A percentile compares a stretch with the other conserved stretches of the same genome.
Conservation (phyloP, 2,888 invertebrate species). For the Epirrhoe tristata region DNA sequence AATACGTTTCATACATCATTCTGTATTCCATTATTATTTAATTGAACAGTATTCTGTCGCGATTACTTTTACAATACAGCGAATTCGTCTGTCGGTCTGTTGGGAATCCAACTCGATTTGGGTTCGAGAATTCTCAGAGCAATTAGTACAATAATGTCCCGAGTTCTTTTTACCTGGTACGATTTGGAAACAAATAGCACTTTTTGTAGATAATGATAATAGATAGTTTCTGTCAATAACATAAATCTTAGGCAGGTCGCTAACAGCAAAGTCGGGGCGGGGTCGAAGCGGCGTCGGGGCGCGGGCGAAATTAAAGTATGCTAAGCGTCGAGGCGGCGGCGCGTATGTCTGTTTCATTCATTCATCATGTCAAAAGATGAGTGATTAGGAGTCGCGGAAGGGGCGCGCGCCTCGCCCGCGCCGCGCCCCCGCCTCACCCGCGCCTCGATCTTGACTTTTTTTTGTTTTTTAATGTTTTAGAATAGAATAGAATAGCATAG, state of each 20-base stretch:
- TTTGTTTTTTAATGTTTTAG: too few species aligned
- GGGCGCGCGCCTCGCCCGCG: too few species aligned
- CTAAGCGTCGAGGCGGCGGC: too few species aligned
- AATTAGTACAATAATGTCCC: conserved; percentile 32
- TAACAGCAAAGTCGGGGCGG: too few species aligned
- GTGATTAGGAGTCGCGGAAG: too few species aligned
- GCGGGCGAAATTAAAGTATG: too few species aligned
- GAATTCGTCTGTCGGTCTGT: conserved; percentile 23
- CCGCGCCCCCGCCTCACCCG: too few species aligned
- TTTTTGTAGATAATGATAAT: neutral
- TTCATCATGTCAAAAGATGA: too few species aligned
- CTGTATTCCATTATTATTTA: conserved; percentile 25
- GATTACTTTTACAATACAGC: conserved; percentile 34
- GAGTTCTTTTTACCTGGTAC: conserved; percentile 27
- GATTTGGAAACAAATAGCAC: conserved; percentile 8
- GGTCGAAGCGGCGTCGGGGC: too few species aligned
- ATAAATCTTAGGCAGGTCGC: neutral
- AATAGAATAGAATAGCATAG: too few species aligned
- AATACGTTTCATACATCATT: conserved; percentile 21
- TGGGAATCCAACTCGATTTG: conserved; percentile 38
- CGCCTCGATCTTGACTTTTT: too few species aligned
- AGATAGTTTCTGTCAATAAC: neutral
- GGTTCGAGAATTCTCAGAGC: conserved; percentile 35
- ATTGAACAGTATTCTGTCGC: conserved; percentile 24
- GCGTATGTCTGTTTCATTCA: too few species aligned